A percentile compares a stretch with the other conserved stretches of the same genome.
Evolutionary conservation across 2,797 vertebrate genomes (phyloP).

Genomic region (Buphagus erythrorhynchus): DNA sequence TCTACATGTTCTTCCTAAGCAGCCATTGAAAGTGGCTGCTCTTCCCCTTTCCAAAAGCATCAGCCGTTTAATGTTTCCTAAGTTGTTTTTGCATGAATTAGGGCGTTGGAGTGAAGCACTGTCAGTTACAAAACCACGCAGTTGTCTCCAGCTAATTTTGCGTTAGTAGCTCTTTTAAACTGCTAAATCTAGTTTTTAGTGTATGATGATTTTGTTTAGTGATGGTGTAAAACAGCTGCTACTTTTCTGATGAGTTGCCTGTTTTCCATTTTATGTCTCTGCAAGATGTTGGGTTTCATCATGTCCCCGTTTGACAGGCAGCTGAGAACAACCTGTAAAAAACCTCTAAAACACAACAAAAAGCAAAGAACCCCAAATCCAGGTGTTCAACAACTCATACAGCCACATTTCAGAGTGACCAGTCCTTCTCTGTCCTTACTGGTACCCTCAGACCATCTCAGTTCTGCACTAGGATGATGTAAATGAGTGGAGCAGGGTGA

Average conservation of each 20-base stretch:
- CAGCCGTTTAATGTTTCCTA: constrained; percentile 54
- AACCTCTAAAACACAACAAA: not conserved
- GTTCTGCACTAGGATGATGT: not conserved
- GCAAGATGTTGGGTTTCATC: constrained; percentile 69
- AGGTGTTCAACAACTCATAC: not conserved
- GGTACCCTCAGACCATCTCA: not conserved
- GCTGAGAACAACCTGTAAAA: constrained; percentile 42
- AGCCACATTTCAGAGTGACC: not conserved
- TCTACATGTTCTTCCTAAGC: constrained; percentile 11
- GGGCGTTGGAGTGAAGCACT: constrained; percentile 59
- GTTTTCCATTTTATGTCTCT: constrained; percentile 71
- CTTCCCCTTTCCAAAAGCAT: constrained; percentile 37
- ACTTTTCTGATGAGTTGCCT: constrained; percentile 69
- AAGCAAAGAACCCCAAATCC: not conserved
- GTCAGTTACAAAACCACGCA: constrained; percentile 60
- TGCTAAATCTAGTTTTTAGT: constrained; percentile 72
- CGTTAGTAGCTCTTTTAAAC: constrained; percentile 71
- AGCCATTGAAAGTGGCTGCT: constrained; percentile 8
- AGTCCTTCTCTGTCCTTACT: not conserved
- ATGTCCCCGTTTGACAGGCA: constrained; percentile 40
- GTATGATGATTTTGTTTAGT: constrained; percentile 68
- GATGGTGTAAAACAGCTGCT: constrained; percentile 75
- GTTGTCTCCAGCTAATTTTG: constrained; percentile 73
- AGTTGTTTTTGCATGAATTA: constrained; percentile 73
- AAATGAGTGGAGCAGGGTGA: not conserved